phyloP scores from a whole-genome alignment of 30 jellyfish, hydroid and myxozoan genomes.

The Turritopsis dohrnii region DNA sequence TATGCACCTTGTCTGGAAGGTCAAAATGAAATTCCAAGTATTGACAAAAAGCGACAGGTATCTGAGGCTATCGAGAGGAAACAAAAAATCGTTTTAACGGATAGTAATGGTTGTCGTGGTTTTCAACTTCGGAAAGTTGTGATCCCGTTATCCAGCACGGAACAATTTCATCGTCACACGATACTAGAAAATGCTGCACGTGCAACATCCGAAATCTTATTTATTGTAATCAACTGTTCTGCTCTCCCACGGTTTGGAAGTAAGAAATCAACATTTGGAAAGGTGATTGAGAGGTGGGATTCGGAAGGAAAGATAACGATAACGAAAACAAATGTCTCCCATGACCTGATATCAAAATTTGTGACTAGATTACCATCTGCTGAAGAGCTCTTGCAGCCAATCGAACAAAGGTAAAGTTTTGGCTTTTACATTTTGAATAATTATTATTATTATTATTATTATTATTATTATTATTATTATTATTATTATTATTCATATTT shows the following conservation, averaged over 20 bases:
- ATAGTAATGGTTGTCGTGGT: not conserved
- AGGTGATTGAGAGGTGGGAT: not conserved
- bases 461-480: too few relatives aligned
- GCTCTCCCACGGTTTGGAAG: not conserved
- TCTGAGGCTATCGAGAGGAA: not conserved
- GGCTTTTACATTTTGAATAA: too few relatives aligned
- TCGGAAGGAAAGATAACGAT: not conserved
- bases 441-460: too few relatives aligned
- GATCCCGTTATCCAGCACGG: not conserved
- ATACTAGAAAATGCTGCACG: not conserved
- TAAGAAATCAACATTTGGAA: not conserved
- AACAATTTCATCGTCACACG: not conserved
- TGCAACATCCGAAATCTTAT: not conserved
- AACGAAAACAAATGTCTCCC: not conserved
- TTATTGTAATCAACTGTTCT: not conserved
- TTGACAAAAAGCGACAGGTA: not conserved
- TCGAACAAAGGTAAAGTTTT: too few relatives aligned
- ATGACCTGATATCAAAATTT: not conserved
- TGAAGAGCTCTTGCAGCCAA: too few relatives aligned
- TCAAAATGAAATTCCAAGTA: not conserved
- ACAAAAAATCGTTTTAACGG: not conserved
- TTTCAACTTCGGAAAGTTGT: not conserved
- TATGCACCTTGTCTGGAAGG: not conserved
- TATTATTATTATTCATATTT: too few relatives aligned
- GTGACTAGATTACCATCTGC: not conserved